Evolutionary conservation across 2,797 vertebrate genomes (phyloP), one percentile per base, ranked within the genome.

Genomic region (Phrynocephalus guinanensis): DNA sequence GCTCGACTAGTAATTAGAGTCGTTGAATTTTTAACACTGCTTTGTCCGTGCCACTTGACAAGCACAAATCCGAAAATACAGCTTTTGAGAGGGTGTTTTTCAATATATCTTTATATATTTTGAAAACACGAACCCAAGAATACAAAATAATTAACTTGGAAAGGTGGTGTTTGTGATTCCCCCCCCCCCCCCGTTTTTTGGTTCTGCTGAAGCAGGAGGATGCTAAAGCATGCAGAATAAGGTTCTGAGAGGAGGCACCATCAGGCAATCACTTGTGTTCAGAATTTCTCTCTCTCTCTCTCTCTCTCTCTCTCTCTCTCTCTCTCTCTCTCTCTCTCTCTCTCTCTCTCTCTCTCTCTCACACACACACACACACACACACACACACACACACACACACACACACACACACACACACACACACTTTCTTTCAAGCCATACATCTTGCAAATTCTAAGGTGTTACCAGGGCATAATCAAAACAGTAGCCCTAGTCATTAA

Each of bases 1-100:
- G 96, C 97, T 97, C 96, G 95, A 93, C 97, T 97, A 97, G 97
- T 98, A 98, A 99, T 98, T 98, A 98, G 97, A 97, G 97, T 93
- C 95, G 97, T 97, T 97, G 96, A 96, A 96, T 96, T 97, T 97
- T 97, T 97, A 97, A 96, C 96, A 96, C 95, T 95, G 90, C 92
- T 95, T 96, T 97, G 96, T 96, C 96, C 95, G 94, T 44, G 91
- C 92, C 94, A 90, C 94, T 97, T 96, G 95, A 95, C 92, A 95
- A 93, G 87, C 92, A 90, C 92, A 84, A 88, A 79, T 84, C 87
- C 90, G 91, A 93, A 91, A 88, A 91, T 90, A 84, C 89, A 85
- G 83, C 80, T n/a, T 93, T 94, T 91, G 50, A 82, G n/a, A 87
- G 63, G 20, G 26, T 76, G 75, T 63, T 63, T 63, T 63, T 18